Conservation (phyloP, 2,797 vertebrate genomes). For the Chelidonichthys spinosus region DNA sequence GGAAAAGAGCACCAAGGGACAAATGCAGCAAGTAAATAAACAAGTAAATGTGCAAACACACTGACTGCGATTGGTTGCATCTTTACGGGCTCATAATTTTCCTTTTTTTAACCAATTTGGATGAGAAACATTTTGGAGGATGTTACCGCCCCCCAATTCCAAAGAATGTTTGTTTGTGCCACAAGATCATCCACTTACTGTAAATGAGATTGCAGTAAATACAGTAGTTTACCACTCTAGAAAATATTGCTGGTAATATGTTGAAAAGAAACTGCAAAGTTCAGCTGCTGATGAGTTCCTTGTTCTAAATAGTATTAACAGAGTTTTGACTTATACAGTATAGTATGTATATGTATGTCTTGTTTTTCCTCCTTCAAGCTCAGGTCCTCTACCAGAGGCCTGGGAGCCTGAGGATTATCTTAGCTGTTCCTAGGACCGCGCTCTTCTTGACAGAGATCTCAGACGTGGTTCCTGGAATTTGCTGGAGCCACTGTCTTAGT, state of each 20-base stretch:
- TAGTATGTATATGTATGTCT: too few species aligned
- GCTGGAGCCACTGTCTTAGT: too few species aligned
- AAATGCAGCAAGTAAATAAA: conserved; percentile 57
- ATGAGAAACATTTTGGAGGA: background rate
- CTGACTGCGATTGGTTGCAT: conserved; percentile 13
- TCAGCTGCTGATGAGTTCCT: background rate
- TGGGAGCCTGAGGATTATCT: too few species aligned
- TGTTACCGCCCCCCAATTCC: background rate
- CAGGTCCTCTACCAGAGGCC: too few species aligned
- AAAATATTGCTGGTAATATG: background rate
- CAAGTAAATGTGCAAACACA: conserved; percentile 27
- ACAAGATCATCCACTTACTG: conserved; percentile 17
- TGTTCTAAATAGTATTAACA: background rate
- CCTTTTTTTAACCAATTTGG: background rate
- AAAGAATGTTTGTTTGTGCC: conserved; percentile 3
- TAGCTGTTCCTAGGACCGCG: too few species aligned
- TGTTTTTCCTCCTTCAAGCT: too few species aligned
- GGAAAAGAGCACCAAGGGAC: conserved; percentile 34
- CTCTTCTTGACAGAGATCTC: too few species aligned
- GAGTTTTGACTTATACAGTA: too few species aligned
- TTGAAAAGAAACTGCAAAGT: background rate
- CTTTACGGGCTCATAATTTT: background rate
- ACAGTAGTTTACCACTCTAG: background rate
- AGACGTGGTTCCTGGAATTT: too few species aligned
- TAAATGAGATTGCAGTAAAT: background rate